phyloP scores from a whole-genome alignment of 2,797 vertebrate genomes.

The Acestrorhynchus altus region DNA sequence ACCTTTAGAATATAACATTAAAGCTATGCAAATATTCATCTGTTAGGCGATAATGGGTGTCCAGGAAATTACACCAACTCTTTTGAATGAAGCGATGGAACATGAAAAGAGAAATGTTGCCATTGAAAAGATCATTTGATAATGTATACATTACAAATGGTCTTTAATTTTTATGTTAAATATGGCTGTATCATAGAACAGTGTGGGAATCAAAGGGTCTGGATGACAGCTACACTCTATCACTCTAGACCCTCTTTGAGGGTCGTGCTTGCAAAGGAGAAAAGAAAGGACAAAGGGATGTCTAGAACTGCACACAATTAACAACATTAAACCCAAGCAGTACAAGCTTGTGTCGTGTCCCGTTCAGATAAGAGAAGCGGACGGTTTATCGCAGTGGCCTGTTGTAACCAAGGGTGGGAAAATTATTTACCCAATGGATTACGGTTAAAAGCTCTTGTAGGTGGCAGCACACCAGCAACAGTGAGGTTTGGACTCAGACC shows the following conservation, averaged over 20 bases:
- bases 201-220: slow-evolving; percentile 49
- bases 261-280: too few species aligned
- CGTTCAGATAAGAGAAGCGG: slow-evolving; percentile 67
- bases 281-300: slow-evolving; percentile 63
- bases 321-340: slow-evolving; percentile 66
- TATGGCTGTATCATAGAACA: slow-evolving; percentile 50
- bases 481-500: slow-evolving; percentile 61
- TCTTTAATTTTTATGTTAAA: slow-evolving; percentile 52
- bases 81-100: slow-evolving; percentile 43
- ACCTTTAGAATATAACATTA: slow-evolving; percentile 38
- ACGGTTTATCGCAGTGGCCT: slow-evolving; percentile 68
- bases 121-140: slow-evolving; percentile 61
- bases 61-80: slow-evolving; percentile 48
- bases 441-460: slow-evolving; percentile 54
- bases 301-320: slow-evolving; percentile 73
- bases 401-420: slow-evolving; percentile 64
- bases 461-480: slow-evolving; percentile 50
- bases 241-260: slow-evolving; percentile 64
- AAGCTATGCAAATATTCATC: slow-evolving; percentile 42
- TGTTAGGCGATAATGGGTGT: slow-evolving; percentile 56
- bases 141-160: slow-evolving; percentile 56
- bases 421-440: slow-evolving; percentile 73
- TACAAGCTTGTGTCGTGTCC: slow-evolving; percentile 61
- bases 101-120: slow-evolving; percentile 35
- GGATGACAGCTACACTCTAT: slow-evolving; percentile 60